These are phyloP conservation scores for Pinctada fucata DNA, from an alignment of 2,888 invertebrate species.

Conservation along the genomic window DNA sequence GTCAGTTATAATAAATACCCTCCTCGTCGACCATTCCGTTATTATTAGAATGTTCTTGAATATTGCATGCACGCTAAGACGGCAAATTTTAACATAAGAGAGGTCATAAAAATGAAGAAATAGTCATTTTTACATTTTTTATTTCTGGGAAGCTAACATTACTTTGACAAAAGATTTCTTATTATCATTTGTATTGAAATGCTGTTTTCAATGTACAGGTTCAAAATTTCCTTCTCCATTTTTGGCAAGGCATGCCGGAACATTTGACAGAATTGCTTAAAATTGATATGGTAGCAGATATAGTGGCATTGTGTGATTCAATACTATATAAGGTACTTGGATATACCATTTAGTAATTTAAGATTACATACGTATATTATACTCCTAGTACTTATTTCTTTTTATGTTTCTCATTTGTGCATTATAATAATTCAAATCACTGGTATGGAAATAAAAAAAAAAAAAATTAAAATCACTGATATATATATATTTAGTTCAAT, in stretches of 20 bases:
- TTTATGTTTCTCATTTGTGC: not conserved
- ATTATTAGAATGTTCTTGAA: too few species aligned
- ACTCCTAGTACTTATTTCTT: not conserved
- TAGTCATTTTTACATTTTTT: too few species aligned
- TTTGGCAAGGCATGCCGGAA: slow-evolving; percentile 77
- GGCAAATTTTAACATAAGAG: too few species aligned
- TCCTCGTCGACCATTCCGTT: not conserved
- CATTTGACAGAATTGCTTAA: slow-evolving; percentile 72
- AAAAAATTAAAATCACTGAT: not conserved
- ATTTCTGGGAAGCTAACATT: too few species aligned
- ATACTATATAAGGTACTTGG: slow-evolving; percentile 74
- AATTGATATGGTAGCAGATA: slow-evolving; percentile 67
- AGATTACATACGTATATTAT: not conserved
- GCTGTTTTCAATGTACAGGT: slow-evolving; percentile 60
- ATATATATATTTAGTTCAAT: too few species aligned
- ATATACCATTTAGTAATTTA: not conserved
- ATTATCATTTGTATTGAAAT: too few species aligned
- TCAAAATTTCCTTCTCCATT: slow-evolving; percentile 75
- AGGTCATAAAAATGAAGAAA: too few species aligned
- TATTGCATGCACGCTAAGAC: too few species aligned
- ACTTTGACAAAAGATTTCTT: too few species aligned
- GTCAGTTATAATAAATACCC: slow-evolving; percentile 47
- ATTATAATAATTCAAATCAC: not conserved
- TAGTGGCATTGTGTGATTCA: slow-evolving; percentile 76
- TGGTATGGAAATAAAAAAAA: not conserved